Percentiles rank a stretch among this genome's conserved stretches.
Conservation (phyloP, 2,113 vertebrate species). For the Sylvia atricapilla region DNA sequence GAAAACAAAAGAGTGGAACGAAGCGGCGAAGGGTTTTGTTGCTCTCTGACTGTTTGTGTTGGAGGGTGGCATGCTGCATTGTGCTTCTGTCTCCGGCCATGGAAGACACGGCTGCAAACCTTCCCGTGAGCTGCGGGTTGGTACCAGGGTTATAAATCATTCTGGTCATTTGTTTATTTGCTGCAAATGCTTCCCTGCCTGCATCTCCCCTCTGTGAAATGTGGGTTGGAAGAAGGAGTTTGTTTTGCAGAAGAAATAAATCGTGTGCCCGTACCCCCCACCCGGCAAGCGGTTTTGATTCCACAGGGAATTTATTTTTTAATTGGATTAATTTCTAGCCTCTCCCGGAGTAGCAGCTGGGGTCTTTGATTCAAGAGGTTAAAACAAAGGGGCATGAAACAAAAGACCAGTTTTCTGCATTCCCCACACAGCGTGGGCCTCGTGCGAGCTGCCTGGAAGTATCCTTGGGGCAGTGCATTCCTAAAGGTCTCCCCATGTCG, state of each 20-base stretch:
- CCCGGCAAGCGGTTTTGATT: neutral
- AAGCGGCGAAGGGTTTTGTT: conserved; percentile 44
- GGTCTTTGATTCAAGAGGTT: conserved; percentile 57
- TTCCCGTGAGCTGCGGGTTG: neutral
- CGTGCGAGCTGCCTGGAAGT: neutral
- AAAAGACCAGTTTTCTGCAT: conserved; percentile 47
- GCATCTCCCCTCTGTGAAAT: neutral
- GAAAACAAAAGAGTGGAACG: conserved; percentile 67
- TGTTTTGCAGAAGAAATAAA: conserved; percentile 13
- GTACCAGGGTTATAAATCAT: conserved; percentile 36
- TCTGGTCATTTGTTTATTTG: neutral
- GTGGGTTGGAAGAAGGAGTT: conserved; percentile 1
- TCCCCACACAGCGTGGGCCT: neutral
- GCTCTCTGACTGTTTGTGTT: conserved; percentile 28
- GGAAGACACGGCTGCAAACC: neutral
- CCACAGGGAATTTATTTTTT: conserved; percentile 51
- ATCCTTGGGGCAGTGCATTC: neutral
- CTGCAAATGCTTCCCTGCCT: neutral
- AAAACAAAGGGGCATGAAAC: conserved; percentile 60
- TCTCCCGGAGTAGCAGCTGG: conserved; percentile 50
- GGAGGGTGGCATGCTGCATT: neutral
- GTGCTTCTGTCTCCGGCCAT: neutral
- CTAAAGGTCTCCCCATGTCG: neutral
- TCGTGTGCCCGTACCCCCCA: neutral
- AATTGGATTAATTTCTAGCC: conserved; percentile 62